Evolutionary conservation across 64 coral and sea anemone species (phyloP), one percentile per base, ranked within the genome.

Genomic region (Pachyseris speciosa): DNA sequence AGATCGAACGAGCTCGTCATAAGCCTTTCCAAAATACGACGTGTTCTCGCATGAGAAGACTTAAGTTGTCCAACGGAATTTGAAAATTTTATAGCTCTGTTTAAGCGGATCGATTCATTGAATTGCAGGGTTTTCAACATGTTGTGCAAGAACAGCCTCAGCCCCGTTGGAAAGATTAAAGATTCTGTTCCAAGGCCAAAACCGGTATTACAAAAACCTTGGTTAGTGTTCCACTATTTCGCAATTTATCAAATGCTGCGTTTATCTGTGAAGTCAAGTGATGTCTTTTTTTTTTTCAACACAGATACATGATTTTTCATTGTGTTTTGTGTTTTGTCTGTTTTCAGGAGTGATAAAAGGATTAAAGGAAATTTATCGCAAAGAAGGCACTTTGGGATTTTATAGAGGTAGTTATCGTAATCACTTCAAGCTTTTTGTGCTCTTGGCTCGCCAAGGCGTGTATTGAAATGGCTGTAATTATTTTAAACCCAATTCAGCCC

Each of bases 171-270:
- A 92, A 40, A 78, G 89, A 13, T 45, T 92, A 16, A 92, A 84
- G 37, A 66, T 92, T 5, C 79, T 92, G 63, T 85, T 92, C 73
- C 89, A 92, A 75, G 89, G 76, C 66, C 78, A 92, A 37, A 92
- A 92, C 52, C 81, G 79, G 13, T 80, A 92, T 48, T 92, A 85
- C 89, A 92, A 85, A 79, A 85, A 85, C 38, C 68, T 75, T 64
- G 80, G 89, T 74, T 0, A 74, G 71, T 74, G 2, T 43, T 13
- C 12, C 4, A 27, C n/a, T 9, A 49, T 49, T 15, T 49, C n/a
- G n/a, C n/a, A n/a, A n/a, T n/a, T n/a, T n/a, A n/a, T n/a, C n/a
- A n/a, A n/a, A n/a, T n/a, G n/a, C n/a, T n/a, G n/a, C n/a, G n/a
- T n/a, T n/a, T n/a, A n/a, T n/a, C n/a, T n/a, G n/a, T n/a, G n/a